A percentile compares a stretch with the other conserved stretches of the same genome.
phyloP scores from a whole-genome alignment of 2,113 vertebrate genomes.

The Indicator indicator region DNA sequence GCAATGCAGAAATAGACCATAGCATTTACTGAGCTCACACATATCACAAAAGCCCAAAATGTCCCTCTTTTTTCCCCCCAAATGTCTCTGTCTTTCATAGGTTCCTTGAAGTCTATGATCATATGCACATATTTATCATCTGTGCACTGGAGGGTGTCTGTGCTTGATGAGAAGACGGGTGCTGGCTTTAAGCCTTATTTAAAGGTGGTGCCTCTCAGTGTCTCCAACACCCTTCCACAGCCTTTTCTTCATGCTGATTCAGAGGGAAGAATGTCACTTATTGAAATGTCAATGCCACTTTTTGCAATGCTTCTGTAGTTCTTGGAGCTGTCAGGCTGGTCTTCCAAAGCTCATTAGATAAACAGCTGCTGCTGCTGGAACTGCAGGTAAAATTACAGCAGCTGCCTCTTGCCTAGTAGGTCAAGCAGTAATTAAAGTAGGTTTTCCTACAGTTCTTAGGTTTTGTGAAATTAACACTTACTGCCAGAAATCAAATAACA shows the following conservation, averaged over 20 bases:
- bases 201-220: neutral
- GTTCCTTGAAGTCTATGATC: neutral
- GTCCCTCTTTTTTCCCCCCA: neutral
- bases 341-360: constrained; percentile 27
- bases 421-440: neutral
- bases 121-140: neutral
- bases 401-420: neutral
- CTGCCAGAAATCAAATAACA: neutral
- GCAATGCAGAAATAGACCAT: neutral
- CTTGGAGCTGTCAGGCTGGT: neutral
- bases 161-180: neutral
- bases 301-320: neutral
- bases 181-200: neutral
- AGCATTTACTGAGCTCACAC: neutral
- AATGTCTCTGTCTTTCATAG: neutral
- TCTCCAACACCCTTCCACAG: neutral
- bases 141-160: neutral
- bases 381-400: neutral
- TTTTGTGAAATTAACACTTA: neutral
- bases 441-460: neutral
- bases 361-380: constrained; percentile 16
- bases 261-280: neutral
- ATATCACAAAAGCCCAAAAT: neutral
- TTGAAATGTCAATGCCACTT: neutral
- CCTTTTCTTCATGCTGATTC: neutral